A percentile compares a stretch with the other conserved stretches of the same genome.
Evolutionary conservation across 2,797 vertebrate species (phyloP).

Genomic region (Enteromius viviparus): DNA sequence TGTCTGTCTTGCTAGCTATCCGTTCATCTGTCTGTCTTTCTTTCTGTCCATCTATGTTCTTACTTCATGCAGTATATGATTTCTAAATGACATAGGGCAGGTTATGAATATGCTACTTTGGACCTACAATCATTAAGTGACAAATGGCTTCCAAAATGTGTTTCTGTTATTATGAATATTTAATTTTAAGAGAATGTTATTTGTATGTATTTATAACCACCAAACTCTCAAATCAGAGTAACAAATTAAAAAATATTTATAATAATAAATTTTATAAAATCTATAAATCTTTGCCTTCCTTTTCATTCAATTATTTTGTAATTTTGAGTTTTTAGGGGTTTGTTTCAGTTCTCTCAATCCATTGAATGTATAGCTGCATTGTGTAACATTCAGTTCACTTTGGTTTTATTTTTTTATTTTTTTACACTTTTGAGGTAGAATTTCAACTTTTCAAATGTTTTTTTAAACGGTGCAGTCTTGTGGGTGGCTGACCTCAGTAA

Average conservation of each 20-base stretch:
- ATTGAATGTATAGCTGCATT: neutral
- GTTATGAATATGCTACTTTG: neutral
- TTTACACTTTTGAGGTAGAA: neutral
- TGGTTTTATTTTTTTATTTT: neutral
- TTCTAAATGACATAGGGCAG: neutral
- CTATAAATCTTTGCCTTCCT: neutral
- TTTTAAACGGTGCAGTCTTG: neutral
- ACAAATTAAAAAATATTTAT: neutral
- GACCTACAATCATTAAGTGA: neutral
- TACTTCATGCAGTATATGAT: neutral
- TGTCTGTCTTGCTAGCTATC: neutral
- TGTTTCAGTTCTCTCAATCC: neutral
- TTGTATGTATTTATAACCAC: neutral
- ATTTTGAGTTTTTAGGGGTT: neutral
- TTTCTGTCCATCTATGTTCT: neutral
- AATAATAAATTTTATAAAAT: neutral
- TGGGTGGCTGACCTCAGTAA: slow-evolving; percentile 28
- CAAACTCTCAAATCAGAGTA: neutral
- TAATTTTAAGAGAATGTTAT: neutral
- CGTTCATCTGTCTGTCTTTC: neutral
- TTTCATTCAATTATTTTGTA: neutral
- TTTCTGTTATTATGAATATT: neutral
- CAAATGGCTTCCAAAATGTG: neutral
- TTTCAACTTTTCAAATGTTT: neutral
- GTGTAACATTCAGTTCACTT: neutral